Conservation (phyloP, 2,888 invertebrate species). For the Ochlodes sylvanus region DNA sequence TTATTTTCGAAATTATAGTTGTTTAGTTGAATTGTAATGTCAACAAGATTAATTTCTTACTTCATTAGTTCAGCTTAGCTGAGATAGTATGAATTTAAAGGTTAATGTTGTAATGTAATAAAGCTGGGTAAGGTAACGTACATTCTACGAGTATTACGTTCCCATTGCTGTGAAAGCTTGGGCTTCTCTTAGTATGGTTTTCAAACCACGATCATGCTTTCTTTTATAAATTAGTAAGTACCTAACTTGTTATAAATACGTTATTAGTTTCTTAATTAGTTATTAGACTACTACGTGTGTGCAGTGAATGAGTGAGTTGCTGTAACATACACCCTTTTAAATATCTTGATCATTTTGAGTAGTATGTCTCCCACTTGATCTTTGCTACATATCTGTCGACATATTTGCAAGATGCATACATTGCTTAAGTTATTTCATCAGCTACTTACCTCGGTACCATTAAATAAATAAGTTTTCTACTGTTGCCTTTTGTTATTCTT, state of each 20-base stretch:
- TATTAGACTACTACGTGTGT: too few species aligned
- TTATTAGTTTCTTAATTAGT: too few species aligned
- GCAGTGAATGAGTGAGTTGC: too few species aligned
- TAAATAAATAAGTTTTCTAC: not conserved
- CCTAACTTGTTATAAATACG: too few species aligned
- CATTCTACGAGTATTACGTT: not conserved
- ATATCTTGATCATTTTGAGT: too few species aligned
- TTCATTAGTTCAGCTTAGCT: constrained; percentile 10
- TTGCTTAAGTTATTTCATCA: too few species aligned
- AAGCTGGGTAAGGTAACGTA: not conserved
- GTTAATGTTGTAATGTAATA: constrained; percentile 2
- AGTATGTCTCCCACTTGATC: too few species aligned
- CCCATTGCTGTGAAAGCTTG: not conserved
- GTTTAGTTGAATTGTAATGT: constrained; percentile 19
- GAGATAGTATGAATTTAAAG: constrained; percentile 3
- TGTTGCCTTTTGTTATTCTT: not conserved
- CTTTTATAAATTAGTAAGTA: not conserved
- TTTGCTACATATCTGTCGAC: too few species aligned
- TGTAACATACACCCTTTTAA: too few species aligned
- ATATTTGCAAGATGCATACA: too few species aligned
- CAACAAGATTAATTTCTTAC: constrained; percentile 23
- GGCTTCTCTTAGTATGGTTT: not conserved
- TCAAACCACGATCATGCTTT: not conserved
- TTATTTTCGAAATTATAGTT: constrained; percentile 17
- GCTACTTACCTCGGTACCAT: too few species aligned